Percentiles rank a stretch among this genome's conserved stretches.
These are phyloP conservation scores for Gibbula magus DNA, from an alignment of 2,888 invertebrate species.

Conservation along the genomic window DNA sequence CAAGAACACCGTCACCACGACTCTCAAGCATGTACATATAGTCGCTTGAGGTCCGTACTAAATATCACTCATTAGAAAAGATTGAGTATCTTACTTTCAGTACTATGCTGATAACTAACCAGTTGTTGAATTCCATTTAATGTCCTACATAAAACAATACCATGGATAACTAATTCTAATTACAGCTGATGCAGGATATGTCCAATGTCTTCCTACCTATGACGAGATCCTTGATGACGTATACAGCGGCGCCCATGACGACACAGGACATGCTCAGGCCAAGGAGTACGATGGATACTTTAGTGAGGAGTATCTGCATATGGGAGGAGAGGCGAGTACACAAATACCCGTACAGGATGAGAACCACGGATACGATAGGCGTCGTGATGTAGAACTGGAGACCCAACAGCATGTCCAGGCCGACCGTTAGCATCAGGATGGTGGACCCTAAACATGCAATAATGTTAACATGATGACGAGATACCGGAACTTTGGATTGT, in stretches of 20 bases:
- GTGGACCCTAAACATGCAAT: conserved; percentile 40
- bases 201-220: conserved; percentile 36
- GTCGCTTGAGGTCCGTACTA: too few relatives aligned
- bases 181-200: too few relatives aligned
- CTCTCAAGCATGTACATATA: too few relatives aligned
- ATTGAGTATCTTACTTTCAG: too few relatives aligned
- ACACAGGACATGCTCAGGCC: conserved; percentile 43
- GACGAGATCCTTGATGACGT: conserved; percentile 43
- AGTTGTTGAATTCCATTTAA: too few relatives aligned
- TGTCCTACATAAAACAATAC: too few relatives aligned
- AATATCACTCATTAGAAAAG: too few relatives aligned
- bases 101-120: too few relatives aligned
- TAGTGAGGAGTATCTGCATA: conserved; percentile 44
- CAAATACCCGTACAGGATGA: conserved; percentile 26
- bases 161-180: too few relatives aligned
- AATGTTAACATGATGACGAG: too few relatives aligned
- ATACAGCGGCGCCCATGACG: conserved; percentile 46
- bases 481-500: too few relatives aligned
- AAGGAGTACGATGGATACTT: conserved; percentile 42
- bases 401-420: conserved; percentile 50
- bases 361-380: conserved; percentile 24
- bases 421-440: conserved; percentile 52
- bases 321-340: conserved; percentile 13
- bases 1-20: not conserved
- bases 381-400: conserved; percentile 35